These are phyloP conservation scores for Antitype chi DNA, from an alignment of 2,888 invertebrate species.

Conservation along the genomic window DNA sequence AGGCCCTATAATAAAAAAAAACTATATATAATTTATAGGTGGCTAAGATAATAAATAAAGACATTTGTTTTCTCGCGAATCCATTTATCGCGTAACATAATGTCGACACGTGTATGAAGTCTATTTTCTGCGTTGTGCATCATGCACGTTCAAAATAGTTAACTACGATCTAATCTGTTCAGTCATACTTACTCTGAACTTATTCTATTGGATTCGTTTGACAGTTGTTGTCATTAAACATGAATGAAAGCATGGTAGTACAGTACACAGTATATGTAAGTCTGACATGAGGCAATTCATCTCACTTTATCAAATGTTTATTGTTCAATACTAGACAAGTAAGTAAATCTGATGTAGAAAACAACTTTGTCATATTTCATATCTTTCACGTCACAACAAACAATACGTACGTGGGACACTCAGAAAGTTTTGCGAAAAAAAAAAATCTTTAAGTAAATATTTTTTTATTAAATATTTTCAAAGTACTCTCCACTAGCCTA, in stretches of 20 bases:
- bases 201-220: neutral
- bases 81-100: neutral
- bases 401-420: no score
- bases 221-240: neutral
- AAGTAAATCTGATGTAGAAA: neutral
- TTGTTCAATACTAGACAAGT: neutral
- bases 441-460: no score
- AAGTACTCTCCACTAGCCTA: no score
- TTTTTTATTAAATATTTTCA: no score
- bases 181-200: neutral
- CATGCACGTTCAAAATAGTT: conserved; percentile 11
- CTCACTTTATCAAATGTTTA: conserved; percentile 16
- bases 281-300: conserved; percentile 23
- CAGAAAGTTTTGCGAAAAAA: no score
- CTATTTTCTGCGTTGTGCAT: conserved; percentile 6
- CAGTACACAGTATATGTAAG: neutral
- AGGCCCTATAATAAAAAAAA: no score
- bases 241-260: neutral
- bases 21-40: neutral
- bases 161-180: neutral
- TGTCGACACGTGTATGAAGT: neutral
- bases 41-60: neutral
- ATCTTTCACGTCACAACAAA: conserved; percentile 14
- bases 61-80: neutral
- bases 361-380: neutral